These are phyloP conservation scores for Rhagophthalmus giganteus DNA, from an alignment of 2,888 invertebrate genomes.

Conservation along the genomic window DNA sequence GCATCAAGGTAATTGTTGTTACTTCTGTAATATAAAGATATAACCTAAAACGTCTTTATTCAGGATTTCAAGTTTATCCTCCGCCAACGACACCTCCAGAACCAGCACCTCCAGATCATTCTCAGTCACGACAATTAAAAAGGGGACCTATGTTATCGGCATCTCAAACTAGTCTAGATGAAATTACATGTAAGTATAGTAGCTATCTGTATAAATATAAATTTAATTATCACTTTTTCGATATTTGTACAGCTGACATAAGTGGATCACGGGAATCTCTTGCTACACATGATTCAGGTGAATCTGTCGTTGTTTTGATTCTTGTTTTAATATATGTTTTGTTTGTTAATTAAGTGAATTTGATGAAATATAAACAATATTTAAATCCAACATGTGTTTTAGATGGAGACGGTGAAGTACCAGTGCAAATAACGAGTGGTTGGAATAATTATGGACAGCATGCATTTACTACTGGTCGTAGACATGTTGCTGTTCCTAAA, in stretches of 20 bases:
- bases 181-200: constrained; percentile 63
- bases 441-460: constrained; percentile 69
- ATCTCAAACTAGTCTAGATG: constrained; percentile 67
- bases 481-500: constrained; percentile 63
- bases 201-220: constrained; percentile 2
- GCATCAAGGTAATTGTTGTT: constrained; percentile 35
- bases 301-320: constrained; percentile 39
- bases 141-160: constrained; percentile 57
- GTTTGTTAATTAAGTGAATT: constrained; percentile 2
- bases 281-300: constrained; percentile 81
- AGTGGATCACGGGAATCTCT: constrained; percentile 81
- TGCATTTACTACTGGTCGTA: constrained; percentile 72
- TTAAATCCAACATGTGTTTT: no score
- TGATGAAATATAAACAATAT: no score
- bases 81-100: constrained; percentile 84
- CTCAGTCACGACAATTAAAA: constrained; percentile 57
- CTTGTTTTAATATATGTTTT: constrained; percentile 11
- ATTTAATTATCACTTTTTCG: constrained; percentile 7
- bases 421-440: constrained; percentile 55
- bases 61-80: constrained; percentile 81
- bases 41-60: constrained; percentile 3
- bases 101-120: constrained; percentile 79
- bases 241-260: constrained; percentile 65
- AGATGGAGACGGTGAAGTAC: constrained; percentile 52
- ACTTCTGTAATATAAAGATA: neutral